Evolutionary conservation across 2,888 invertebrate genomes (phyloP).

Genomic region (Caradrina clavipalpis): DNA sequence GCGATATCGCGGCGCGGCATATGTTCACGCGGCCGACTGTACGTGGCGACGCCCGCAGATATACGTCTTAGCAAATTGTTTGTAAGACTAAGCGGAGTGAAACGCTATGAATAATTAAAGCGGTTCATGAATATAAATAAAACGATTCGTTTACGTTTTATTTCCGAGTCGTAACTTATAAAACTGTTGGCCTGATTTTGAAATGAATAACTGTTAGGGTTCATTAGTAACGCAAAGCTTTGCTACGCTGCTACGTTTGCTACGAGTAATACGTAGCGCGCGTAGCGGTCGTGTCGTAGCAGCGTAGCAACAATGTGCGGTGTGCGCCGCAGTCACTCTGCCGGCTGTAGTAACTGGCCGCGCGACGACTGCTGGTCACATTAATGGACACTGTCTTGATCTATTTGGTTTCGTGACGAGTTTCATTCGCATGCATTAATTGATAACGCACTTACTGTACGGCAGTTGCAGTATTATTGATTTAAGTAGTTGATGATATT

Average conservation of each 20-base stretch:
- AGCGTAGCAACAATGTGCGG: slow-evolving; percentile 16
- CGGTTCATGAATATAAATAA: slow-evolving; percentile 57
- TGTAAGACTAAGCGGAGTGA: slow-evolving; percentile 27
- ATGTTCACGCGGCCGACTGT: slow-evolving; percentile 27
- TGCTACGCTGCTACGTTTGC: slow-evolving; percentile 44
- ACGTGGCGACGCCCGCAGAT: slow-evolving; percentile 4
- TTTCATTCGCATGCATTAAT: slow-evolving; percentile 18
- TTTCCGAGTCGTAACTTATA: slow-evolving; percentile 41
- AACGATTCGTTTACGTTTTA: slow-evolving; percentile 47
- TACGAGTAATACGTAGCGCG: slow-evolving; percentile 46
- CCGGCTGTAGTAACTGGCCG: slow-evolving; percentile 22
- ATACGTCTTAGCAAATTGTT: slow-evolving; percentile 48
- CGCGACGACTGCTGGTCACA: slow-evolving; percentile 18
- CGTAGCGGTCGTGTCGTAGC: slow-evolving; percentile 44
- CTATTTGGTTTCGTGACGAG: slow-evolving; percentile 31
- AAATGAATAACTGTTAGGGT: slow-evolving; percentile 49
- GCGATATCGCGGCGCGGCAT: slow-evolving; percentile 50
- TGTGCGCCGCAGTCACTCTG: slow-evolving; percentile 24
- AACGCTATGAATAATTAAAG: slow-evolving; percentile 52
- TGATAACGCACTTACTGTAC: slow-evolving; percentile 18
- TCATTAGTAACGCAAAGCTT: slow-evolving; percentile 56
- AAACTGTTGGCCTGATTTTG: slow-evolving; percentile 39
- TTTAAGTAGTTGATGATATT: too few species aligned
- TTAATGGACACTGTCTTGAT: slow-evolving; percentile 38
- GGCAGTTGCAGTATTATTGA: not conserved